A percentile compares a stretch with the other conserved stretches of the same genome.
Conservation (phyloP, 2,888 invertebrate species). For the Aleiodes leptofemur region DNA sequence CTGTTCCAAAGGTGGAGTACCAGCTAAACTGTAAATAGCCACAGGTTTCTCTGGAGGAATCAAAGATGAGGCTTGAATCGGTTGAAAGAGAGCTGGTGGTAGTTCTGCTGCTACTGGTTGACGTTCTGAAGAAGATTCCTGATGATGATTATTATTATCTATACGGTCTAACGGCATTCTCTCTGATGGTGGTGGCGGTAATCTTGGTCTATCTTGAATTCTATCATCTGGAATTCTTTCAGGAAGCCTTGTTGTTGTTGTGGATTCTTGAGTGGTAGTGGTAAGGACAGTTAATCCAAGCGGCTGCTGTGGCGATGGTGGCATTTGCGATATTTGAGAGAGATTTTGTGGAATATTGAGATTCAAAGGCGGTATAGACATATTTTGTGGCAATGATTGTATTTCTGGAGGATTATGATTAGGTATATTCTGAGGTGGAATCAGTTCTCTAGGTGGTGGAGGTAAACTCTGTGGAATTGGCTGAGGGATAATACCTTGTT, state of each 20-base stretch:
- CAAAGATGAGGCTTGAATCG: conserved; percentile 64
- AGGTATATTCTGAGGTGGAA: conserved; percentile 53
- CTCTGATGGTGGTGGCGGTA: conserved; percentile 41
- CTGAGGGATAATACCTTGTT: conserved; percentile 54
- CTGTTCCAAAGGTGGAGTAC: conserved; percentile 75
- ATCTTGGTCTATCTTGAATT: conserved; percentile 11
- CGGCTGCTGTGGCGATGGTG: conserved; percentile 70
- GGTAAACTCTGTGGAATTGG: conserved; percentile 51
- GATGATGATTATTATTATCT: not conserved
- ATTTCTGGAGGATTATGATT: conserved; percentile 52
- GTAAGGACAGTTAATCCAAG: conserved; percentile 68
- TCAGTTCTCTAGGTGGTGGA: conserved; percentile 50
- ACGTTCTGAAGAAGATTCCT: conserved; percentile 60
- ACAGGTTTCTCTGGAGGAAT: conserved; percentile 53
- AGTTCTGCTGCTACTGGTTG: conserved; percentile 33
- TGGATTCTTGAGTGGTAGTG: conserved; percentile 43
- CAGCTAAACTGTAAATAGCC: conserved; percentile 67
- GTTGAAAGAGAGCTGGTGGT: conserved; percentile 68
- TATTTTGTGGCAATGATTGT: conserved; percentile 57
- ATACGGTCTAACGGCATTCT: conserved; percentile 48
- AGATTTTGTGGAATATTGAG: conserved; percentile 72
- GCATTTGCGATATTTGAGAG: conserved; percentile 67
- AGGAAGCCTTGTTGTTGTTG: conserved; percentile 58
- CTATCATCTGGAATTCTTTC: conserved; percentile 61
- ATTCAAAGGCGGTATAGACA: conserved; percentile 66